Base-by-base conservation (phyloP, 2,113 vertebrate species). In the Sinocyclocheilus maitianheensis region DNA sequence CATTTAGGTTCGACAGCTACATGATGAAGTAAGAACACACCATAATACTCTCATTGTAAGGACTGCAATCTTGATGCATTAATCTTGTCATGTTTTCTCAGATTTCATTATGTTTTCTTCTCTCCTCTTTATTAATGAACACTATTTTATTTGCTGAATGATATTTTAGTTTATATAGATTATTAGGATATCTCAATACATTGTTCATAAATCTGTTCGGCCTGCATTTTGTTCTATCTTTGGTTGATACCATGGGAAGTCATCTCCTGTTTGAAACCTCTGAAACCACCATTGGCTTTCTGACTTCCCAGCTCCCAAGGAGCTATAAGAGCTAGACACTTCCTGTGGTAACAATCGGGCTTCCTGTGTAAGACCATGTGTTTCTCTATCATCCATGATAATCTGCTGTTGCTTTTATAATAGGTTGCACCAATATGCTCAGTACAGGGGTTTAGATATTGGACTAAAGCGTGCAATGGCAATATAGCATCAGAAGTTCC, bases 291-390 rank as follows among this genome's bases (percentile, higher is more conserved):
- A 60, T 60, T 80, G 78, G 46, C 55, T 87, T 53, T 72, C 81
- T 79, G 80, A 77, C 83, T 74, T 62, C 65, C 12, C 8, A 71
- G 37, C 81, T 84, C 55, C 76, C 77, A 81, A 85, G 76, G 71
- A 89, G 62, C 58, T 46, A 30, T 30, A 81, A 85, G 87, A 86
- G 62, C 83, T 86, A 55, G 87, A 87, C 53, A 84, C 85, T 89
- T 91, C 89, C 89, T 88, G 86, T 87, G 83, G 88, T 89, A 89
- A 90, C 88, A 90, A 89, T 88, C 26, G 63, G 18, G 83, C 85
- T 87, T 90, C 91, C 89, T 91, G 88, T 74, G 84, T 85, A 74
- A 65, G 76, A 85, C 75, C 63, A 82, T 83, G 83, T 91, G 87
- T 78, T 58, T 79, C 84, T 87, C 78, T 89, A 91, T 90, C 90